Conservation (phyloP, 1,140 invertebrate species). For the Apis florea region DNA sequence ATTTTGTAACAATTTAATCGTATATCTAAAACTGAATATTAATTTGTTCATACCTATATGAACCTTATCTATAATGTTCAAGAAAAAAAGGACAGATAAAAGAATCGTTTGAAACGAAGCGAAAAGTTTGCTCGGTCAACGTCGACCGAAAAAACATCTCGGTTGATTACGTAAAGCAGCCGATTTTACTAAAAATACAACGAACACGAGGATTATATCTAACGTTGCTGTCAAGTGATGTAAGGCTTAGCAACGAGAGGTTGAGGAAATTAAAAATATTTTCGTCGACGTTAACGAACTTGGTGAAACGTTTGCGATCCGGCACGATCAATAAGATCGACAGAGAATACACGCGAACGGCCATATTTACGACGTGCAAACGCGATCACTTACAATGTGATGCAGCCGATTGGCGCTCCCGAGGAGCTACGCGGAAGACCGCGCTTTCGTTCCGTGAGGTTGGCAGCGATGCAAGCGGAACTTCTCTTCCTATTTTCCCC, state of each 20-base stretch:
- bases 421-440: neutral
- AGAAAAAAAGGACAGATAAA: too few relatives aligned
- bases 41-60: too few relatives aligned
- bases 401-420: neutral
- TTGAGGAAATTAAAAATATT: conserved; percentile 17
- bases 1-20: too few relatives aligned
- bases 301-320: neutral
- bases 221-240: conserved; percentile 17
- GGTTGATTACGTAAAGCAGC: conserved; percentile 15
- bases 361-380: conserved; percentile 35
- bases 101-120: neutral
- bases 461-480: neutral
- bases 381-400: neutral
- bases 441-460: neutral
- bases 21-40: too few relatives aligned
- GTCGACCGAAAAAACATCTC: neutral
- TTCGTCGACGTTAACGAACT: conserved; percentile 12
- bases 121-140: neutral
- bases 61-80: too few relatives aligned
- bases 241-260: conserved; percentile 2
- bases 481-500: neutral
- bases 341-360: conserved; percentile 16
- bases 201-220: conserved; percentile 37
- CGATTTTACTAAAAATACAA: conserved; percentile 37
- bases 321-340: conserved; percentile 35